These are phyloP conservation scores for Aradophagus sp. DNA, from an alignment of 1,140 invertebrate genomes.

Conservation along the genomic window DNA sequence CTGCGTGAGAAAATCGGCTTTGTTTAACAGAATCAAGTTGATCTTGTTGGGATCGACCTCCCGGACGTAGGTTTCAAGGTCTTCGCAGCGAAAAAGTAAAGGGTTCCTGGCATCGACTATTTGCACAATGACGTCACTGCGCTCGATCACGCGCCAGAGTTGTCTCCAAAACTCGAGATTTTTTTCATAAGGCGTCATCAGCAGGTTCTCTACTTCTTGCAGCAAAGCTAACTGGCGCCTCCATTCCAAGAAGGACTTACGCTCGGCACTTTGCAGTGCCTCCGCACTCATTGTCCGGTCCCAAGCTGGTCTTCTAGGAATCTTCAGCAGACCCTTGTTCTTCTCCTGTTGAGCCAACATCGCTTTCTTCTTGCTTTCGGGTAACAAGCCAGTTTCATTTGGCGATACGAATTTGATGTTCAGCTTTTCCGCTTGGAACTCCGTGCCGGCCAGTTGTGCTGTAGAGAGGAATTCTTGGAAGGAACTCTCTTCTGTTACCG, in stretches of 20 bases:
- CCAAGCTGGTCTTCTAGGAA: slow-evolving; percentile 92
- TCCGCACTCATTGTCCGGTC: slow-evolving; percentile 82
- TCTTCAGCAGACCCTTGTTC: slow-evolving; percentile 81
- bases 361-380: slow-evolving; percentile 78
- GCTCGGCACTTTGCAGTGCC: slow-evolving; percentile 86
- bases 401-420: slow-evolving; percentile 88
- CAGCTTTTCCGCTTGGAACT: slow-evolving; percentile 93
- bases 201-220: slow-evolving; percentile 86
- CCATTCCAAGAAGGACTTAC: slow-evolving; percentile 91
- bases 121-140: slow-evolving; percentile 95
- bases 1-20: slow-evolving; percentile 93
- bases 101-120: slow-evolving; percentile 98
- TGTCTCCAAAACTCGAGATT: slow-evolving; percentile 99
- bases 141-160: slow-evolving; percentile 97
- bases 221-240: slow-evolving; percentile 84
- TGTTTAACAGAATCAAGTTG: slow-evolving; percentile 94
- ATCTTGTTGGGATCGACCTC: slow-evolving; percentile 86
- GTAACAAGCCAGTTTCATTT: slow-evolving; percentile 78
- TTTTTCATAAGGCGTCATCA: slow-evolving; percentile 97
- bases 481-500: slow-evolving; percentile 95
- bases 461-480: slow-evolving; percentile 97
- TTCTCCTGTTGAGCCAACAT: slow-evolving; percentile 80
- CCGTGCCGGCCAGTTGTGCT: slow-evolving; percentile 93
- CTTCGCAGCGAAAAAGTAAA: slow-evolving; percentile 92
- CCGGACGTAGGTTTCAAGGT: slow-evolving; percentile 94